These are phyloP conservation scores for Epinotia brunnichana DNA, from an alignment of 2,888 invertebrate genomes.

Conservation along the genomic window DNA sequence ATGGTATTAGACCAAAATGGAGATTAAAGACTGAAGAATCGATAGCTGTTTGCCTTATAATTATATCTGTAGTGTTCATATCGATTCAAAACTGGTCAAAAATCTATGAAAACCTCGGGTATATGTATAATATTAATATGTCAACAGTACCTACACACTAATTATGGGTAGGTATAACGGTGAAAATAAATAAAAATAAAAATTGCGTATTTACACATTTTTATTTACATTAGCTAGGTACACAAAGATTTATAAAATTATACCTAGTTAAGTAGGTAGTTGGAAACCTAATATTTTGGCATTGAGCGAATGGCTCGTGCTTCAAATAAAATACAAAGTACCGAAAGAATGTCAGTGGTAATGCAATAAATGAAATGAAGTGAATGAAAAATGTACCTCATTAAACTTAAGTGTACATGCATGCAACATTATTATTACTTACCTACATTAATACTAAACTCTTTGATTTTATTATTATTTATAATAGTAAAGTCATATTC, in stretches of 20 bases:
- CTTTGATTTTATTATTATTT: conserved; percentile 21
- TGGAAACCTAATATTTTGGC: not conserved
- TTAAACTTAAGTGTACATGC: conserved; percentile 8
- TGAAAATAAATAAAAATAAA: conserved; percentile 18
- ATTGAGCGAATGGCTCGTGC: not conserved
- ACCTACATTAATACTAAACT: not conserved
- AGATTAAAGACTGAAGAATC: too few relatives aligned
- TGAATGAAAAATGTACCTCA: not conserved
- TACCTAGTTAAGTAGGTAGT: not conserved
- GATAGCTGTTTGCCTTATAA: too few relatives aligned
- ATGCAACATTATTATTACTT: conserved; percentile 7
- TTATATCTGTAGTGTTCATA: too few relatives aligned
- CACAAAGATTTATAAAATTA: conserved; percentile 11
- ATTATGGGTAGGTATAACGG: not conserved
- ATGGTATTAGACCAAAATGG: too few relatives aligned
- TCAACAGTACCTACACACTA: too few relatives aligned
- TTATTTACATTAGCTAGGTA: conserved; percentile 28
- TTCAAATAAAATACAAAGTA: conserved; percentile 7
- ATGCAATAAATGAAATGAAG: too few relatives aligned
- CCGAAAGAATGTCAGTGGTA: not conserved
- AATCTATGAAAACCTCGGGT: too few relatives aligned
- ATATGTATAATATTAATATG: too few relatives aligned
- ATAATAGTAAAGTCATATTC: not conserved
- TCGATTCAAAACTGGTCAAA: too few relatives aligned
- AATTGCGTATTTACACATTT: conserved; percentile 37